A percentile compares a stretch with the other conserved stretches of the same genome.
Conservation (phyloP, 2,797 vertebrate genomes). For the Xiphorhynchus erythropygius region DNA sequence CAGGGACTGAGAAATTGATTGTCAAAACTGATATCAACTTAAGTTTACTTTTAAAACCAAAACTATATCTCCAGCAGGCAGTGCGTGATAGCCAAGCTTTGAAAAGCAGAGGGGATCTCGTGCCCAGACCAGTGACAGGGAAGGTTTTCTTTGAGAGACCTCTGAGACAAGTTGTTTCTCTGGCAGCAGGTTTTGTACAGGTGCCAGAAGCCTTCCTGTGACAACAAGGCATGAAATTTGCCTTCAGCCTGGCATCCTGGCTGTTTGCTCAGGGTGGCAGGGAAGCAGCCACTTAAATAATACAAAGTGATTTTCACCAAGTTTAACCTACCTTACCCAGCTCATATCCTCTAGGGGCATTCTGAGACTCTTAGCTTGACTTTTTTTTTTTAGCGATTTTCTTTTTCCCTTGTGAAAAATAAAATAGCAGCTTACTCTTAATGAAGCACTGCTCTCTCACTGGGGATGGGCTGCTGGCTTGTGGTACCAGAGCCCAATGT, state of each 20-base stretch:
- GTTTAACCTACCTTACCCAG: rapidly evolving
- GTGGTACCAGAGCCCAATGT: not conserved
- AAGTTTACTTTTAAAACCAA: not conserved
- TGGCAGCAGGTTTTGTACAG: not conserved
- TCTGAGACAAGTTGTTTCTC: not conserved
- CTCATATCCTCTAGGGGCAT: not conserved
- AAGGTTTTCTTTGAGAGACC: not conserved
- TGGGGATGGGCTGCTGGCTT: not conserved
- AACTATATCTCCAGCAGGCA: not conserved
- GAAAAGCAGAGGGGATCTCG: not conserved
- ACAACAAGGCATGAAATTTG: slow-evolving; percentile 12
- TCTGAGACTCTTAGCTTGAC: not conserved
- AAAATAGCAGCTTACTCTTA: not conserved
- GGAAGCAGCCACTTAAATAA: not conserved
- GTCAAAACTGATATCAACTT: not conserved
- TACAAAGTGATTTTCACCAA: not conserved
- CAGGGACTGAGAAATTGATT: not conserved
- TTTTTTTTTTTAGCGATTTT: not conserved
- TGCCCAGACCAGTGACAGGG: not conserved
- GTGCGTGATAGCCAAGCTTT: not conserved
- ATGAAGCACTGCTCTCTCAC: not conserved
- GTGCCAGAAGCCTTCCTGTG: slow-evolving; percentile 26
- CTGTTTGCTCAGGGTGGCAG: not conserved
- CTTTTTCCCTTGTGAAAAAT: not conserved
- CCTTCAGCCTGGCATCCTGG: not conserved